Base-by-base conservation (phyloP, 2,113 vertebrate genomes). In the human (Homo sapiens) region DNA sequence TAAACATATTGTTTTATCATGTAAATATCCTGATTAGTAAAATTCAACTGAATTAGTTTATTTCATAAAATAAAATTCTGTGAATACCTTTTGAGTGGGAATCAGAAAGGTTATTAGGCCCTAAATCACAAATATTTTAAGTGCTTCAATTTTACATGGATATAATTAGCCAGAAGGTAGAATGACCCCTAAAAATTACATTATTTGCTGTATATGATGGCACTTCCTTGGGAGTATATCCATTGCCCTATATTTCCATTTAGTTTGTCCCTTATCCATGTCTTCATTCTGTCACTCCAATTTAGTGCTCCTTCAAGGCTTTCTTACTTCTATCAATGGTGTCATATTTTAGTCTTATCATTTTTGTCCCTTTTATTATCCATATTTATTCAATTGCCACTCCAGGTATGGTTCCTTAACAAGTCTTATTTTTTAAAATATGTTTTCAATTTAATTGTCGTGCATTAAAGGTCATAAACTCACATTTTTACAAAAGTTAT, bases 1-100 rank as follows among this genome's bases (percentile, higher is more conserved):
- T 89, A 88, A 83, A 85, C 6, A 43, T 50, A 70, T 30, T 45
- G 14, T 76, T 93, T 80, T 38, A 55, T 50, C 1, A 25, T 66
- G 1, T 38, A 78, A 93, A 64, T 89, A 92, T 88, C n/a, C 72
- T 83, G 55, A 83, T 38, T 55, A 94, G 38, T 93, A 91, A 84
- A 92, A 91, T 68, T 40, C 23, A 94, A 20, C 12, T 32, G 45
- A 89, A 45, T 40, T 90, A 40, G 35, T 38, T 90, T 81, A 78
- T 66, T 85, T 85, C n/a, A 40, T n/a, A 75, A 82, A 96, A 72
- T 13, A 87, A 94, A 95, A 79, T 4, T 11, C 40, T 86, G 5
- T 8, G 9, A 96, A 83, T 1, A 57, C 55, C 6, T 86, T 92
- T 43, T 57, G 7, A 81, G 16, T 57, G 8, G 55, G 8, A 35